These are phyloP conservation scores for Astropecten irregularis DNA, from an alignment of 53 echinoderm and acorn worm genomes.

Conservation along the genomic window DNA sequence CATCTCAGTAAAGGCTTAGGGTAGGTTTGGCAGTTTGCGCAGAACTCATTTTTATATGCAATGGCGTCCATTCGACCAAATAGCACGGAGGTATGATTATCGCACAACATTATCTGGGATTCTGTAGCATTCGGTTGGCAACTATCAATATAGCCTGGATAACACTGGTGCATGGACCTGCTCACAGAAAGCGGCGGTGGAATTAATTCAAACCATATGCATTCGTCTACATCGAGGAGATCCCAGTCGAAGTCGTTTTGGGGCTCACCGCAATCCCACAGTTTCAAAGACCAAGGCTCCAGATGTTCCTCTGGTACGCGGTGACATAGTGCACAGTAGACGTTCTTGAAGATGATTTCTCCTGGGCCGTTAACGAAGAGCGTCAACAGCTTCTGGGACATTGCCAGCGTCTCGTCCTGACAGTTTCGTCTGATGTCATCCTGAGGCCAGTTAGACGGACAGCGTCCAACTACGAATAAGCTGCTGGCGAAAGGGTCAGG, in stretches of 20 bases:
- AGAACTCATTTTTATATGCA: slow-evolving; percentile 38
- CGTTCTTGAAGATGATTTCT: slow-evolving; percentile 21
- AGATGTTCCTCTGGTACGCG: neutral
- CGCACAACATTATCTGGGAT: neutral
- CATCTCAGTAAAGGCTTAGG: no score
- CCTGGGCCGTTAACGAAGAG: neutral
- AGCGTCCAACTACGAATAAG: neutral
- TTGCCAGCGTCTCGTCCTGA: neutral
- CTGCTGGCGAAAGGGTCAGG: neutral
- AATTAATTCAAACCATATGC: neutral
- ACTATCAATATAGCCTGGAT: neutral
- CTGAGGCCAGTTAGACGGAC: neutral
- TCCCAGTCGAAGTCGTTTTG: neutral
- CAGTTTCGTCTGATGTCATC: slow-evolving; percentile 1
- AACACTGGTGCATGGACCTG: neutral
- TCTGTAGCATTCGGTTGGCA: neutral
- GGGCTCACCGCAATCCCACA: neutral
- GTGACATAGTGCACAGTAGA: slow-evolving; percentile 41
- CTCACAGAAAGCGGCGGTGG: neutral
- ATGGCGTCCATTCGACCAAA: neutral
- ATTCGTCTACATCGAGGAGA: neutral
- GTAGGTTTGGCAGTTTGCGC: slow-evolving; percentile 49
- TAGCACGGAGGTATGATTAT: neutral
- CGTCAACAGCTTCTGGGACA: neutral
- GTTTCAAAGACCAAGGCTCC: neutral